Evolutionary conservation across 1,140 invertebrate species (phyloP), one percentile per base, ranked within the genome.

Genomic region (Pogonomyrmex barbatus): DNA sequence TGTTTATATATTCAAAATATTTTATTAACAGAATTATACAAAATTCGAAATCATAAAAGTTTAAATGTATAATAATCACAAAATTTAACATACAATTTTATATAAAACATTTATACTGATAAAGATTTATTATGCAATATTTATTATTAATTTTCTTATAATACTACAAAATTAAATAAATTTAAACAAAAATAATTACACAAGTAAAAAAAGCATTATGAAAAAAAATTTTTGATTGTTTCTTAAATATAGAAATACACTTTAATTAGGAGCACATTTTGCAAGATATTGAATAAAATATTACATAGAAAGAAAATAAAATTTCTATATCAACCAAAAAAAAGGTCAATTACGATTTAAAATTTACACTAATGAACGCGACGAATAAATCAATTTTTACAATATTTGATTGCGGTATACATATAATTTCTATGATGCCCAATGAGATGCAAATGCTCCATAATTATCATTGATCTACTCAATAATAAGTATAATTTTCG

Each of bases 401-500:
- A 67, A 67, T 67, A 42, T 67, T 45, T n/a, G n/a, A 67, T 67
- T 67, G 39, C 39, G 39, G 24, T 5, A 67, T 12, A 39, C n/a
- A 24, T 24, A 24, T 67, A 67, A 67, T 67, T 67, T 67, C 24
- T 5, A 24, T 24, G 9, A n/a, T 8, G 24, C 45, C 10, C 63
- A 45, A 4, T 24, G 2, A 36, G 24, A 67, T 1, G 12, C 39
- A 14, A 67, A 67, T 67, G 39, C 63, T 67, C 24, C 45, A 67
- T 67, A 67, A 67, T 67, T 67, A 67, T 67, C 42, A 67, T 4
- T 67, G 17, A 1, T 67, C 63, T 45, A 45, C 39, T 17, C 39
- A 0, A 24, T 67, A 67, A 67, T 45, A 67, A 67, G 24, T 67
- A 45, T 67, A 67, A 67, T 67, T 67, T 67, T 67, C 39, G 3